Conservation (phyloP, 1,140 invertebrate species). For the Brachionus manjavacas region DNA sequence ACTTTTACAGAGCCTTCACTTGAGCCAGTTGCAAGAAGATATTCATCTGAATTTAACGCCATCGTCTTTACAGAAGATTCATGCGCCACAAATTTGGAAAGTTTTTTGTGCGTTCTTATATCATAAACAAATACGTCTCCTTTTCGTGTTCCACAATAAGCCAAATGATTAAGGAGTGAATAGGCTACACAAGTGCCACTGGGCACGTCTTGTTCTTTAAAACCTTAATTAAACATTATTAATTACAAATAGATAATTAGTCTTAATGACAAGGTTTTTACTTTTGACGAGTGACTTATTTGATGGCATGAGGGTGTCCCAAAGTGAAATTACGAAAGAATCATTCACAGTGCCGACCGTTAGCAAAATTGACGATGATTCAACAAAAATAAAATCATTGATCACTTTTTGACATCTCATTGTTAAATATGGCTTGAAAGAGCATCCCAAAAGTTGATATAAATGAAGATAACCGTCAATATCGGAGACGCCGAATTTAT, state of each 20-base stretch:
- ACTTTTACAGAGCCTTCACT: constrained; percentile 99
- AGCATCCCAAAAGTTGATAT: constrained; percentile 1
- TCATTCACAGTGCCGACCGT: constrained; percentile 93
- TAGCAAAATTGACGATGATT: constrained; percentile 91
- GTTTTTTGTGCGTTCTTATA: constrained; percentile 75
- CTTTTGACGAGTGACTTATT: constrained; percentile 81
- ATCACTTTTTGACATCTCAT: constrained; percentile 94
- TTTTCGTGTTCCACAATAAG: constrained; percentile 39
- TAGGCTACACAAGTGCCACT: constrained; percentile 75
- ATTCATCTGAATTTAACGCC: constrained; percentile 84
- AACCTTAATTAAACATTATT: constrained; percentile 63
- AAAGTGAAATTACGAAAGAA: constrained; percentile 92
- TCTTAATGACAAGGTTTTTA: too few relatives aligned
- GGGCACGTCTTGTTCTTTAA: constrained; percentile 85
- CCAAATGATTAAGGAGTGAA: constrained; percentile 71
- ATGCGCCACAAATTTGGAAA: constrained; percentile 84
- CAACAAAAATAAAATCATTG: constrained; percentile 92
- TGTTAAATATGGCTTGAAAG: constrained; percentile 57
- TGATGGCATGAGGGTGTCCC: constrained; percentile 93
- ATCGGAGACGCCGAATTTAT: constrained; percentile 94
- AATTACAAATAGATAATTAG: neutral
- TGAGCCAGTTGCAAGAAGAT: constrained; percentile 92
- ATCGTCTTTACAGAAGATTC: constrained; percentile 89
- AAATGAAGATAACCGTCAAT: constrained; percentile 59
- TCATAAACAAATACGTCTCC: constrained; percentile 65